These are phyloP conservation scores for Brenthis daphne DNA, from an alignment of 2,888 invertebrate species.

Conservation along the genomic window DNA sequence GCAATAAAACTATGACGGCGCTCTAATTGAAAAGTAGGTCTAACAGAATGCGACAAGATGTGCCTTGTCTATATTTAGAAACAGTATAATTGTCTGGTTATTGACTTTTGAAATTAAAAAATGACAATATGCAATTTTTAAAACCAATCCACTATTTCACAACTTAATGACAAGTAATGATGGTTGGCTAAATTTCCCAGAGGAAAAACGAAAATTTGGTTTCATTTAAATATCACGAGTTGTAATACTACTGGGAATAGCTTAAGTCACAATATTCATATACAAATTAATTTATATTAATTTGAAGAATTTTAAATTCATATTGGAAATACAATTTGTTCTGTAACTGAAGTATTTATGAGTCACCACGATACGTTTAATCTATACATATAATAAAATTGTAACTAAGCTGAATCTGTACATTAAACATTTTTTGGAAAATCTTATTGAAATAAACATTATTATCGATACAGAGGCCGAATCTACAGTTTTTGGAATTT, in stretches of 20 bases:
- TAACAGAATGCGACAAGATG: conserved; percentile 11
- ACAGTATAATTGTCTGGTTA: no score
- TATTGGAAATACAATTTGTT: no score
- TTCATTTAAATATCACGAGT: conserved; percentile 30
- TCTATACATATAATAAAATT: no score
- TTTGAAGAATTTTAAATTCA: not conserved
- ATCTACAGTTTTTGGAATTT: no score
- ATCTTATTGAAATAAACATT: no score
- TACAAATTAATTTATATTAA: not conserved
- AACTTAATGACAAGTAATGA: conserved; percentile 33
- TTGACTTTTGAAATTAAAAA: no score
- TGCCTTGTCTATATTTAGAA: not conserved
- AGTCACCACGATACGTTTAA: no score
- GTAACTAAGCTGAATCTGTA: no score
- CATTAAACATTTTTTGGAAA: no score
- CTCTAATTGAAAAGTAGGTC: conserved; percentile 39
- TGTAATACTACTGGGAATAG: conserved; percentile 28
- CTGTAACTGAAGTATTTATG: no score
- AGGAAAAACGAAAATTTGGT: conserved; percentile 30
- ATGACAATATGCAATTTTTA: not conserved
- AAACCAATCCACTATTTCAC: conserved; percentile 16
- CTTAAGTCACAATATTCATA: not conserved
- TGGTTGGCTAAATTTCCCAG: conserved; percentile 35
- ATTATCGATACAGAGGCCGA: no score
- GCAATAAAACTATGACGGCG: conserved; percentile 33